Evolutionary conservation across 2,113 vertebrate species (phyloP), one percentile per base, ranked within the genome.

Genomic region (Seriola rivoliana): DNA sequence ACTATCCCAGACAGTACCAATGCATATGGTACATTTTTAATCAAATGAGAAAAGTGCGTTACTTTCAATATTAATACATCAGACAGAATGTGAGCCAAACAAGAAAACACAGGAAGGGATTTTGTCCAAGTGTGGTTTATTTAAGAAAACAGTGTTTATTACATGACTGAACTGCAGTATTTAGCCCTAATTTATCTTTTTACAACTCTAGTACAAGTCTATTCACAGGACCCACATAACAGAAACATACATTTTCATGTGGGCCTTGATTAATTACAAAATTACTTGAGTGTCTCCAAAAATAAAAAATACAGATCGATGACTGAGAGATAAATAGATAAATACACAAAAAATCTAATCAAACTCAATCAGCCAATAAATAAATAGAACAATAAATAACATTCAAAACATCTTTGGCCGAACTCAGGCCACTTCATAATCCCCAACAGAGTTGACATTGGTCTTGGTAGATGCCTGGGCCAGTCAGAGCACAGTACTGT

Each of bases 331-430:
- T 95, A 95, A 95, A 95, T 95, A 95, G 84, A 95, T 96, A 95
- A 95, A 95, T 95, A 95, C 82, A 91, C 90, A 89, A 91, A 93
- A 84, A 91, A 86, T 82, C 46, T 0, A 80, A 91, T 87, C 80
- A 72, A 88, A 90, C 54, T 85, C 86, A 87, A 86, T 87, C 79
- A 85, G 85, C 54, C 85, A 92, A 94, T 94, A 94, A 94, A 96
- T 96, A 95, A 94, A 93, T 94, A 93, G 55, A 93, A 94, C 83
- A 92, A 95, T 95, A 95, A 95, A 95, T 95, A 95, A 92, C 93
- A 95, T 93, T 94, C 86, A 93, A 90, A 93, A 91, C 67, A 94
- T 94, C 93, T 94, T 95, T 95, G 94, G 94, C 92, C 94, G 90
- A 88, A 93, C 85, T 77, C 38, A 71, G 92, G 92, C 94, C 91